Base-by-base conservation (phyloP, 2,888 invertebrate genomes). In the Tanytarsus gracilentus region DNA sequence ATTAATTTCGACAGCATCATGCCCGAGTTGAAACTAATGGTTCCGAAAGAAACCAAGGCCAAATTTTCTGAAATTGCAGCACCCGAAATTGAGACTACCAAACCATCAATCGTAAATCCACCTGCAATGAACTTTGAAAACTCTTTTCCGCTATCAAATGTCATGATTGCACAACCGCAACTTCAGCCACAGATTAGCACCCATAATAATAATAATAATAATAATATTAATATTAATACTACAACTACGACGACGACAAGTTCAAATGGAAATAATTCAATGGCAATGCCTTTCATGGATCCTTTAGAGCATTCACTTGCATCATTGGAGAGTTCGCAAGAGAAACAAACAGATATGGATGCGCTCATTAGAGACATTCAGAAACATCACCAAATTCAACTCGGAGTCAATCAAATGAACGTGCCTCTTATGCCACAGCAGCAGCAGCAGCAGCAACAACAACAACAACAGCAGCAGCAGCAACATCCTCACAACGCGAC, bases 221-320 rank as follows among this genome's bases (percentile, higher is more conserved):
- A 29, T 50, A 53, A 48, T 55, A 55, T 40, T 39, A 61, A 61
- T n/a, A 61, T 33, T 50, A 60, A 49, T 21, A 14, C 58, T 11
- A 60, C 50, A 27, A 7, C 40, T 59, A 9, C 50, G 50, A 26
- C 18, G 33, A 25, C 21, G 25, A 2, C 73, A 73, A 65, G 71
- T 72, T 58, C 71, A 52, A 4, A 50, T 49, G 14, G 51, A 18
- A n/a, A 9, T 62, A 16, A 51, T 21, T n/a, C 60, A 73, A 63
- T n/a, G n/a, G n/a, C n/a, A n/a, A n/a, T n/a, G n/a, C n/a, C n/a
- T n/a, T 79, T 76, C 69, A 80, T 83, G 61, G 85, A 85, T 71
- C 84, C 85, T 18, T 77, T 85, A 66, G 85, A 85, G 72, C 80
- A 84, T 65, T 83, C 84, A 59, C 75, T 85, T 66, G 85, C 85